phyloP scores from a whole-genome alignment of 2,888 invertebrate genomes.

The Galerucella pusilla region DNA sequence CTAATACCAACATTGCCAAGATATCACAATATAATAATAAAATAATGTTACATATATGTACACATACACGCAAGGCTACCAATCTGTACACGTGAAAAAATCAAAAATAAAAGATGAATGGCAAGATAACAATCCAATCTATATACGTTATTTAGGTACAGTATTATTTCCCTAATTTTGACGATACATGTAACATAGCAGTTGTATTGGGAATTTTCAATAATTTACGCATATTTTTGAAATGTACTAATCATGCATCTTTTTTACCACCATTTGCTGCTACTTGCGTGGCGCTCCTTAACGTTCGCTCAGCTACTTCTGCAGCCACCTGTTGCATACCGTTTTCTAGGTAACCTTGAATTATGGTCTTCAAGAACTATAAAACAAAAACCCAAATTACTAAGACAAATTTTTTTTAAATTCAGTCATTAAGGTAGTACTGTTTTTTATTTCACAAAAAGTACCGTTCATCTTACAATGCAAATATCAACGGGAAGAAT shows the following conservation, averaged over 20 bases:
- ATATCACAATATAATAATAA: slow-evolving; percentile 53
- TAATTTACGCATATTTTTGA: slow-evolving; percentile 46
- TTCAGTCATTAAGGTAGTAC: too few relatives aligned
- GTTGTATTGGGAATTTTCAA: slow-evolving; percentile 41
- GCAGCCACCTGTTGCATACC: slow-evolving; percentile 85
- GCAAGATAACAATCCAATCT: slow-evolving; percentile 49
- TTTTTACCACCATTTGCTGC: slow-evolving; percentile 54
- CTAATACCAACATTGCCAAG: slow-evolving; percentile 58
- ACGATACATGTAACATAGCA: slow-evolving; percentile 53
- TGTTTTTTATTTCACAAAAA: too few relatives aligned
- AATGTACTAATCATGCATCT: slow-evolving; percentile 52
- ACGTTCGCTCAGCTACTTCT: slow-evolving; percentile 78
- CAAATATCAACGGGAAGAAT: too few relatives aligned
- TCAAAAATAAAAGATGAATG: slow-evolving; percentile 41
- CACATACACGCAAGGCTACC: slow-evolving; percentile 43
- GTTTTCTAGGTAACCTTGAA: slow-evolving; percentile 84
- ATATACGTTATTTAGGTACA: slow-evolving; percentile 34
- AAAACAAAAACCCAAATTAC: slow-evolving; percentile 23
- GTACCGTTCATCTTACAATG: too few relatives aligned
- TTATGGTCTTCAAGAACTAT: slow-evolving; percentile 85
- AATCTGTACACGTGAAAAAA: slow-evolving; percentile 44
- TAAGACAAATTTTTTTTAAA: not conserved
- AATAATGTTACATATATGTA: slow-evolving; percentile 51
- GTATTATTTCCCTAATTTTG: slow-evolving; percentile 32
- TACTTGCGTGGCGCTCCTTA: slow-evolving; percentile 66